A percentile compares a stretch with the other conserved stretches of the same genome.
Evolutionary conservation across 2,888 invertebrate species (phyloP).

Genomic region (Ceratothoa steindachneri): DNA sequence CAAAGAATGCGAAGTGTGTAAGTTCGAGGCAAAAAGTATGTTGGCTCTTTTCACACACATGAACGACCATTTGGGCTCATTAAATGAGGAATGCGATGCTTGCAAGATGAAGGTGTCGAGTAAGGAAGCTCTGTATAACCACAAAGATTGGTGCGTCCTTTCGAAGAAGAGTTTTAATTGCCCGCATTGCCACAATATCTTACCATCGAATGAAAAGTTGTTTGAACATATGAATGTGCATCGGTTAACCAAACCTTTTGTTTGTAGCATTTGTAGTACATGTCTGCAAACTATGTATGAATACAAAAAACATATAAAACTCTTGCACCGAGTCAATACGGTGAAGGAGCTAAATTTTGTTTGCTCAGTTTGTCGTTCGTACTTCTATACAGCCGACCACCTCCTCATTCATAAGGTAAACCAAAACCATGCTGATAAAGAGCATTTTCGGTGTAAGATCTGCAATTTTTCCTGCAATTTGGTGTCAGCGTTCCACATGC

Average conservation of each 20-base stretch:
- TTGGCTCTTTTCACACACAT: constrained; percentile 38
- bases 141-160: constrained; percentile 29
- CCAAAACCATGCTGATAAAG: constrained; percentile 39
- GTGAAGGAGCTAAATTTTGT: constrained; percentile 33
- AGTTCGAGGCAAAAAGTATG: constrained; percentile 34
- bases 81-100: constrained; percentile 32
- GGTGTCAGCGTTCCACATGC: constrained; percentile 32
- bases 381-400: constrained; percentile 42
- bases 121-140: constrained; percentile 32
- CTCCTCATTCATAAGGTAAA: constrained; percentile 37
- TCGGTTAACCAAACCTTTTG: constrained; percentile 35
- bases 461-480: constrained; percentile 24
- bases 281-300: constrained; percentile 38
- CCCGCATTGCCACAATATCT: constrained; percentile 29
- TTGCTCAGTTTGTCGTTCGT: constrained; percentile 37
- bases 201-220: constrained; percentile 41
- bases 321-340: constrained; percentile 34
- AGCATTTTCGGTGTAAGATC: constrained; percentile 30
- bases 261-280: constrained; percentile 30
- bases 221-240: constrained; percentile 46
- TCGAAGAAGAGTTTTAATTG: constrained; percentile 33
- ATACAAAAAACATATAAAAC: constrained; percentile 41
- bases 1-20: constrained; percentile 37
- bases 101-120: constrained; percentile 36
- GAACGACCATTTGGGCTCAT: constrained; percentile 39